Base-by-base conservation (phyloP, 1,140 invertebrate genomes). In the Acromyrmex charruanus region DNA sequence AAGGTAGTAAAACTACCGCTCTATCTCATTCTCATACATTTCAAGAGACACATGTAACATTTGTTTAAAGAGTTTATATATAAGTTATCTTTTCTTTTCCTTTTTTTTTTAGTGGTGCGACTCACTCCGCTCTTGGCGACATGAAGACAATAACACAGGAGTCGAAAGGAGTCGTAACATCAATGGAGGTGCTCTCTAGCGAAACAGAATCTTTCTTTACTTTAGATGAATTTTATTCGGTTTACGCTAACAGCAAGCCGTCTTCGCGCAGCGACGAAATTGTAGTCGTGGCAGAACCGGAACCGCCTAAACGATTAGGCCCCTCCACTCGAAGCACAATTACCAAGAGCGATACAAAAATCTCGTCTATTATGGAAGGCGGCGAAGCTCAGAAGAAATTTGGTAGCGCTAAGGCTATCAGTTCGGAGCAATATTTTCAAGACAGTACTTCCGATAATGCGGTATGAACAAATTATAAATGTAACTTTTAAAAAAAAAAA, bases 381-480 rank as follows among this genome's bases (percentile, higher is more conserved):
- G 96, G 97, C 86, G 97, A 97, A 86, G 98, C 98, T 14, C 98
- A 98, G 92, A 98, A 98, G 93, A 99, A 99, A 95, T 99, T 99
- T 95, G 99, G 98, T 31, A 97, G 97, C 92, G 99, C 99, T 6
- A 99, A 99, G 96, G 97, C 98, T 3, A 99, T 99, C 91, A 99
- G 99, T 82, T 99, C 99, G 0, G 98, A 99, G 93, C 99, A 99
- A 95, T 99, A 97, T 95, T 99, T 99, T 94, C 97, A 97, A 4
- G 97, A 98, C 87, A 96, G 96, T 88, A 94, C 96, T 25, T 94
- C 94, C 51, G 95, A 96, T 87, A 97, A 97, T 93, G 95, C 95
- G 89, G 97, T 98, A 91, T 95, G 95, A 14, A 5, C 3, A 61
- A 74, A 61, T 49, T 49, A 25, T 7, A 51, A 21, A 21, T 2